phyloP scores from a whole-genome alignment of 2,113 vertebrate species.

The Varanus komodoensis region DNA sequence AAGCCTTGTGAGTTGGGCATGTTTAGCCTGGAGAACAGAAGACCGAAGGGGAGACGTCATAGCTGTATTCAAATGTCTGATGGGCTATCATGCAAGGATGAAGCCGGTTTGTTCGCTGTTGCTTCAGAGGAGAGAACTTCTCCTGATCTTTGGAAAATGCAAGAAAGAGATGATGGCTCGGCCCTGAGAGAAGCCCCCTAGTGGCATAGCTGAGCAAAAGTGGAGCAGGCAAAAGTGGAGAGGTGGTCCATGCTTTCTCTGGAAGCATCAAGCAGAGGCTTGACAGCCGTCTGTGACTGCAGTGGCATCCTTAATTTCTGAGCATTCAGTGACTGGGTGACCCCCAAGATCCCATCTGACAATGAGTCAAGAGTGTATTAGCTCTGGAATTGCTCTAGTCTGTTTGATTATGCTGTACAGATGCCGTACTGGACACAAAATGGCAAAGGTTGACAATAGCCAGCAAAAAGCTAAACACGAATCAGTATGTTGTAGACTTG shows the following conservation, averaged over 20 bases:
- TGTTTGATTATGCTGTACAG: not conserved
- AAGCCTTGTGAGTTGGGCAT: not conserved
- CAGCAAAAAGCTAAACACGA: not conserved
- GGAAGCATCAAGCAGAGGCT: too few species aligned
- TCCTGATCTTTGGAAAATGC: too few species aligned
- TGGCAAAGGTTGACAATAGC: not conserved
- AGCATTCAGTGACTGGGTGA: too few species aligned
- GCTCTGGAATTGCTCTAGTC: not conserved
- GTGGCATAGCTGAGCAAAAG: too few species aligned
- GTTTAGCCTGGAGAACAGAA: not conserved
- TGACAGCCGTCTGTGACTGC: too few species aligned
- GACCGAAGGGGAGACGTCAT: not conserved
- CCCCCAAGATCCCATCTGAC: not conserved
- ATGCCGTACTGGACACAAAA: not conserved
- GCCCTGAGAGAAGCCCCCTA: too few species aligned
- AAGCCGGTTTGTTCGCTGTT: not conserved
- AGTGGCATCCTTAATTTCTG: too few species aligned
- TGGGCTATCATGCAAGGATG: not conserved
- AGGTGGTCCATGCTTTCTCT: too few species aligned
- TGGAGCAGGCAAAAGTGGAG: too few species aligned
- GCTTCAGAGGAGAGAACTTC: too few species aligned
- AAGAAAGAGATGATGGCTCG: too few species aligned
- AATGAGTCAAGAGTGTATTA: not conserved
- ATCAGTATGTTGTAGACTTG: not conserved
- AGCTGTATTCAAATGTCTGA: not conserved